Evolutionary conservation across 1,140 invertebrate species (phyloP), one percentile per base, ranked within the genome.

Genomic region (Drosophila ohnishii): DNA sequence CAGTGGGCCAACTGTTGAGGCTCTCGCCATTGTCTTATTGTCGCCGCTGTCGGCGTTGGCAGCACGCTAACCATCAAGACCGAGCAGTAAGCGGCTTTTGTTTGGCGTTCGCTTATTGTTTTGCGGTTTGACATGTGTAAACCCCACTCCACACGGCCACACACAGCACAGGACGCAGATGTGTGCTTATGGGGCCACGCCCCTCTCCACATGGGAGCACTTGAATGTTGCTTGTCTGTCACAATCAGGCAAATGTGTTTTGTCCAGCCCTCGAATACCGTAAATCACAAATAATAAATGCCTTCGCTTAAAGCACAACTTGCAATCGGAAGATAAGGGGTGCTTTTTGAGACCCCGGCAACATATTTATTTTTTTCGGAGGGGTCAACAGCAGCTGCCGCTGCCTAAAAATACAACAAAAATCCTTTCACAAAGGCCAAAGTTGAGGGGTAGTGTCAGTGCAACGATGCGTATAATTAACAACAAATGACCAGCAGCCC

Each of bases 221-320:
- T 81, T 81, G 67, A 78, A 76, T 81, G 67, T 79, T 78, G 74
- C 67, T 82, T 82, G 74, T 74, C 79, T 67, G 64, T 66, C 64
- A 81, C 74, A 82, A 81, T 81, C 79, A 82, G 79, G 48, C 62
- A 78, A 81, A 82, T 81, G 74, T 82, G 53, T 78, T 81, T 78
- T 82, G 55, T 34, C 16, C 61, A 65, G 64, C 35, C 44, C 53
- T 61, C 35, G 40, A 58, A 35, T 40, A 47, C 25, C 35, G 59
- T 25, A 56, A 58, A 80, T 70, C 48, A 42, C 58, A 59, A 63
- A 63, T 59, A 58, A 76, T 47, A 76, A 81, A 80, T 77, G 66
- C 51, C 65, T 37, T 34, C 72, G 58, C 59, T 80, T 75, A 60
- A 40, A 61, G 35, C 35, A n/a, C 44, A 57, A 62, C 60, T 70